These are phyloP conservation scores for Aphodius granarius DNA, from an alignment of 2,888 invertebrate species.

Conservation along the genomic window DNA sequence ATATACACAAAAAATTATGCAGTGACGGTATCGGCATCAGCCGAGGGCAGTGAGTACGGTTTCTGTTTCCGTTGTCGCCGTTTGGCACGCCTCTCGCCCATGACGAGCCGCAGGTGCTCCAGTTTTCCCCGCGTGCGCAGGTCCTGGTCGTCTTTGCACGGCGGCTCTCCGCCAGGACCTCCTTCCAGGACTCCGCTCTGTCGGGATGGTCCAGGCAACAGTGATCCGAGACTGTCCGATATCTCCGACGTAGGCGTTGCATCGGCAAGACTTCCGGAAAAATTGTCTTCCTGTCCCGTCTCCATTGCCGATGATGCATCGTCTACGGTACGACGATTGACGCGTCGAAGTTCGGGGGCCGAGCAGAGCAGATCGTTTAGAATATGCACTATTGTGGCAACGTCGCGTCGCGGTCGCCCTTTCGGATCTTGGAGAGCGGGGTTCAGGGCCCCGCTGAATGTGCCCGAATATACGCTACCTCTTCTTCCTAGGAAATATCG, in stretches of 20 bases:
- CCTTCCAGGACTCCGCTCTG: constrained; percentile 33
- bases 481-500: constrained; percentile 86
- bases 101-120: constrained; percentile 82
- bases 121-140: constrained; percentile 70
- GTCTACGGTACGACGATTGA: constrained; percentile 44
- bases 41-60: constrained; percentile 63
- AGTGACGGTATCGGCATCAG: constrained; percentile 54
- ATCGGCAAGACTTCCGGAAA: not conserved
- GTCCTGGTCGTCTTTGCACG: constrained; percentile 50
- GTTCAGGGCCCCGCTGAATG: constrained; percentile 93
- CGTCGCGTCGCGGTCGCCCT: constrained; percentile 90
- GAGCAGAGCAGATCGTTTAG: constrained; percentile 92
- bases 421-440: constrained; percentile 90
- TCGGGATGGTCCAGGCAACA: not conserved
- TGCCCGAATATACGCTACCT: constrained; percentile 94
- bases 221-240: not conserved
- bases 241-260: not conserved
- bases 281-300: not conserved
- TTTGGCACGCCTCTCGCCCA: constrained; percentile 86
- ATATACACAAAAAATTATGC: constrained; percentile 36
- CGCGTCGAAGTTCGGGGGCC: constrained; percentile 60
- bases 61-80: constrained; percentile 77
- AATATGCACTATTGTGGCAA: constrained; percentile 94
- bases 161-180: constrained; percentile 32
- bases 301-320: constrained; percentile 35